phyloP scores from a whole-genome alignment of 2,888 invertebrate species.

The Globia sparganii region DNA sequence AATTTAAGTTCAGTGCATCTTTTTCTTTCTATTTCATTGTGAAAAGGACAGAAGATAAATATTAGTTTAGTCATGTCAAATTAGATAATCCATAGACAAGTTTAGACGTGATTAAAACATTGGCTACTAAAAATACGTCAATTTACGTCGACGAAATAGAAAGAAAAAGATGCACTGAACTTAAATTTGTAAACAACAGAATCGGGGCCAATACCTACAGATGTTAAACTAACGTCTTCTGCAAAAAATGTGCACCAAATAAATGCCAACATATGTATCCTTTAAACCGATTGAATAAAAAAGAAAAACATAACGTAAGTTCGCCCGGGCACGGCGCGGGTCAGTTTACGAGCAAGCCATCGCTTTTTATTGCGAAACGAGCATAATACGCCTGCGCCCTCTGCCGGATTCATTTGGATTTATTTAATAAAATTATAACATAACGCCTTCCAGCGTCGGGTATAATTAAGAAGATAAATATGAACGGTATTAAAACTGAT shows the following conservation, averaged over 20 bases:
- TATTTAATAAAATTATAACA: constrained; percentile 83
- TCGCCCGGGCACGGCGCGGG: constrained; percentile 33
- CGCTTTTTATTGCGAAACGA: constrained; percentile 79
- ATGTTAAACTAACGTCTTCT: neutral
- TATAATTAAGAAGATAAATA: constrained; percentile 61
- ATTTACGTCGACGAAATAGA: no score
- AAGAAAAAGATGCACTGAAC: no score
- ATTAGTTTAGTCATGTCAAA: no score
- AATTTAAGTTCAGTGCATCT: no score
- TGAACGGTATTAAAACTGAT: constrained; percentile 56
- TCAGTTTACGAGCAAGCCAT: constrained; percentile 79
- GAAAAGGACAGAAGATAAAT: no score
- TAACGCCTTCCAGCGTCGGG: constrained; percentile 62
- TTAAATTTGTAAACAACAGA: no score
- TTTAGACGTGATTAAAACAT: no score
- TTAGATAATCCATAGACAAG: no score
- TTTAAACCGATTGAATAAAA: constrained; percentile 61
- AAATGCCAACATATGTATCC: constrained; percentile 22
- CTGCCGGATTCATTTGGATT: constrained; percentile 82
- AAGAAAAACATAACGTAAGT: constrained; percentile 37
- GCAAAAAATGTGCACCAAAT: constrained; percentile 15
- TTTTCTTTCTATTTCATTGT: no score
- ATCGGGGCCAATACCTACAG: no score
- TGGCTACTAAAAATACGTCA: no score
- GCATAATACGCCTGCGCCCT: constrained; percentile 71